Evolutionary conservation across 1,140 invertebrate genomes (phyloP).

Genomic region (Drosophila pachea): DNA sequence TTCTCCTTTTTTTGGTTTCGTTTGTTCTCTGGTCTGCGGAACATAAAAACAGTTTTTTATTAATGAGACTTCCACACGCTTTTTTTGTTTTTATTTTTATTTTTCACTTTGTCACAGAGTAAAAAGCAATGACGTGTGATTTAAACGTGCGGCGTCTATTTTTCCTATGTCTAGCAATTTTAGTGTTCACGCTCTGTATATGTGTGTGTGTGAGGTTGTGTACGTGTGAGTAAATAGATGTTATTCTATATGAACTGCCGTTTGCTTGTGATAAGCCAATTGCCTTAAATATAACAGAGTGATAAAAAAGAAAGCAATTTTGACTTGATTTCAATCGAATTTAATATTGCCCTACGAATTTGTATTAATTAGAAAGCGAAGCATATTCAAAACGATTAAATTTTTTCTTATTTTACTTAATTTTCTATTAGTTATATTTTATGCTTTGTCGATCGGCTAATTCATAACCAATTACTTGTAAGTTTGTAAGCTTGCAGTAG

Average conservation of each 20-base stretch:
- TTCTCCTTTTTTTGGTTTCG: constrained; percentile 25
- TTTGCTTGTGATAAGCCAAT: neutral
- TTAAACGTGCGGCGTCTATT: constrained; percentile 33
- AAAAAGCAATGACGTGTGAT: constrained; percentile 61
- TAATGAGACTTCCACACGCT: constrained; percentile 47
- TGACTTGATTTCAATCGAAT: too few relatives aligned
- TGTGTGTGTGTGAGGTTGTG: neutral
- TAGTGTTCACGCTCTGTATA: constrained; percentile 7
- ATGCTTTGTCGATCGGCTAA: too few relatives aligned
- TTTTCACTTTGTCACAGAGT: constrained; percentile 26
- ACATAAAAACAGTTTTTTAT: constrained; percentile 56
- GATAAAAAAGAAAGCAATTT: neutral
- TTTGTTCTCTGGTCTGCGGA: constrained; percentile 17
- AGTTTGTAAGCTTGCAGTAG: too few relatives aligned
- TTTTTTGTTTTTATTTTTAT: constrained; percentile 37
- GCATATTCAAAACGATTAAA: too few relatives aligned
- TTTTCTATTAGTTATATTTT: too few relatives aligned
- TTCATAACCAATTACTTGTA: too few relatives aligned
- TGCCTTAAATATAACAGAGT: neutral
- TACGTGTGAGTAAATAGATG: constrained; percentile 15
- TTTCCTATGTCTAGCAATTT: constrained; percentile 12
- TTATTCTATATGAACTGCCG: constrained; percentile 11
- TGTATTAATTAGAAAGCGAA: too few relatives aligned
- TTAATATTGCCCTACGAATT: too few relatives aligned
- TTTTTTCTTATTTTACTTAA: too few relatives aligned